phyloP scores from a whole-genome alignment of 2,888 invertebrate species.

The Onchidella celtica region DNA sequence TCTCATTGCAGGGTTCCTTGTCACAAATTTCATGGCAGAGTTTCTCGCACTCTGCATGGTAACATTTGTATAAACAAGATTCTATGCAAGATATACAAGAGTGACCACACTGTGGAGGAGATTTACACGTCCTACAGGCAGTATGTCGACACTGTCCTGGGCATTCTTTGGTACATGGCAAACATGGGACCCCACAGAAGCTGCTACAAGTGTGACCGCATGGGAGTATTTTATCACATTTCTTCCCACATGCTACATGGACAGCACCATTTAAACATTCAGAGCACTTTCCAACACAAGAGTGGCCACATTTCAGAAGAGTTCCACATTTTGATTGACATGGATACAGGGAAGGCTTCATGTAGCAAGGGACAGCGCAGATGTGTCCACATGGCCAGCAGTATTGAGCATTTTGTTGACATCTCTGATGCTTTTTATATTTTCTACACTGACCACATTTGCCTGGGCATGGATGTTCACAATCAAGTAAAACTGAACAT shows the following conservation, averaged over 20 bases:
- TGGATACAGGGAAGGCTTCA: neutral
- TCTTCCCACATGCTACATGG: constrained; percentile 42
- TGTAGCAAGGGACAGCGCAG: constrained; percentile 26
- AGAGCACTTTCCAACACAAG: constrained; percentile 46
- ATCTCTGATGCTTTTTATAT: constrained; percentile 11
- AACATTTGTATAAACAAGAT: constrained; percentile 25
- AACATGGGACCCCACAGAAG: constrained; percentile 41
- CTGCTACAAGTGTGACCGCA: constrained; percentile 50
- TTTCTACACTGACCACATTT: constrained; percentile 35
- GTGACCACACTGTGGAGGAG: constrained; percentile 1
- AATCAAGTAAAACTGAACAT: constrained; percentile 29
- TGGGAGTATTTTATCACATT: constrained; percentile 33
- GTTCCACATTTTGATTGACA: constrained; percentile 42
- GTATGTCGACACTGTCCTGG: constrained; percentile 27
- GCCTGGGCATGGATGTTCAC: constrained; percentile 47
- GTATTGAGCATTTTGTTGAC: neutral
- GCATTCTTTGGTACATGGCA: constrained; percentile 40
- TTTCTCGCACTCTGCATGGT: constrained; percentile 18
- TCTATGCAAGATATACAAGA: constrained; percentile 47
- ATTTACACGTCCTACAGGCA: neutral
- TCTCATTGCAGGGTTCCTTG: neutral
- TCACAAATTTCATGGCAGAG: constrained; percentile 40
- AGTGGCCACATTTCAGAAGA: constrained; percentile 41
- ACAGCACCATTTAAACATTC: constrained; percentile 44
- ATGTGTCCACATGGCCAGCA: constrained; percentile 50